Conservation (phyloP, 2,797 vertebrate species). For the Acipenser oxyrinchus region DNA sequence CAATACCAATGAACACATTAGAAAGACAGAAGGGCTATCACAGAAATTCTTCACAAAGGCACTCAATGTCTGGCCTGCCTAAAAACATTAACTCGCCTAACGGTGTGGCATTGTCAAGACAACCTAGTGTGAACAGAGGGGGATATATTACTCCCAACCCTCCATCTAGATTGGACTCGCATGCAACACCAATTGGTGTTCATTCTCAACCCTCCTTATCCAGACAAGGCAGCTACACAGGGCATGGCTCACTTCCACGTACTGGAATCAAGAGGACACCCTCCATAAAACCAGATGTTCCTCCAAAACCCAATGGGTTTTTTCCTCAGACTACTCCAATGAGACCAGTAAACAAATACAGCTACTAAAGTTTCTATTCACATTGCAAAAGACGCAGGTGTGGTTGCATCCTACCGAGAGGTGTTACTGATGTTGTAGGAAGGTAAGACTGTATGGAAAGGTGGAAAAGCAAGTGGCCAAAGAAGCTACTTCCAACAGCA, state of each 20-base stretch:
- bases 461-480: conserved; percentile 72
- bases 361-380: conserved; percentile 67
- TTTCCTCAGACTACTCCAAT: conserved; percentile 84
- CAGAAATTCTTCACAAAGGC: conserved; percentile 90
- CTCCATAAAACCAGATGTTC: conserved; percentile 94
- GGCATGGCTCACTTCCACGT: conserved; percentile 88
- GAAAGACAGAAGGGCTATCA: conserved; percentile 90
- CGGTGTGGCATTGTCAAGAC: conserved; percentile 85
- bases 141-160: conserved; percentile 78
- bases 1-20: conserved; percentile 83
- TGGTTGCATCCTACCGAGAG: conserved; percentile 42
- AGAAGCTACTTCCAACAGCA: conserved; percentile 62
- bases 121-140: conserved; percentile 87
- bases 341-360: conserved; percentile 94
- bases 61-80: conserved; percentile 88
- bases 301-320: conserved; percentile 91
- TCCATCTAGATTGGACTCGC: conserved; percentile 91
- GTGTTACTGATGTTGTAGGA: conserved; percentile 46
- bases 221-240: conserved; percentile 88
- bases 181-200: conserved; percentile 73
- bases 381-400: conserved; percentile 48
- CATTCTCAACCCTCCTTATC: conserved; percentile 84
- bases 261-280: conserved; percentile 91
- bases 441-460: conserved; percentile 58
- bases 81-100: conserved; percentile 84